Conservation (phyloP, 1,140 invertebrate genomes). For the Antheraea mylitta region DNA sequence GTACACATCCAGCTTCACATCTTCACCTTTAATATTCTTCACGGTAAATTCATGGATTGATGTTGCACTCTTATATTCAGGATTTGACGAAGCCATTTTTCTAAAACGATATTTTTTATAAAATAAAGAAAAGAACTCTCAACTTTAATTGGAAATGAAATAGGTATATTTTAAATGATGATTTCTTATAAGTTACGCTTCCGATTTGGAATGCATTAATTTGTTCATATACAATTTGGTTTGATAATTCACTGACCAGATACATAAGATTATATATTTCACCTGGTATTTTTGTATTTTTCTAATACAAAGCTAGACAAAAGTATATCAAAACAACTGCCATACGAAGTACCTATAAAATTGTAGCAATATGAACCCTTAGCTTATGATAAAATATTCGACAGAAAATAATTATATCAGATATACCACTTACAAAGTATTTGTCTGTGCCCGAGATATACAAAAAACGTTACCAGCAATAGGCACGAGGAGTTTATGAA, state of each 20-base stretch:
- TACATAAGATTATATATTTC: no score
- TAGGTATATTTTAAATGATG: neutral
- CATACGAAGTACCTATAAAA: neutral
- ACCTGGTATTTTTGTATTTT: no score
- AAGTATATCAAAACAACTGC: no score
- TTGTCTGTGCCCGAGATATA: constrained; percentile 49
- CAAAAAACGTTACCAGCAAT: constrained; percentile 46
- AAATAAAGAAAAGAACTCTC: neutral
- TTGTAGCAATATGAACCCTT: neutral
- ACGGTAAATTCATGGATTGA: constrained; percentile 89
- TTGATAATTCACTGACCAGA: no score
- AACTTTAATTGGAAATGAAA: neutral
- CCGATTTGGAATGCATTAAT: no score
- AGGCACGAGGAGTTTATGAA: constrained; percentile 51
- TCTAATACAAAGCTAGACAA: no score
- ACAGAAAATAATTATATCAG: neutral
- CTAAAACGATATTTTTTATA: constrained; percentile 28
- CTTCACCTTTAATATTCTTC: constrained; percentile 87
- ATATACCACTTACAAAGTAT: constrained; percentile 48
- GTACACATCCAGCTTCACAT: constrained; percentile 87
- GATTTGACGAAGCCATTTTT: constrained; percentile 56
- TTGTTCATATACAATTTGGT: no score
- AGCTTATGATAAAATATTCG: neutral
- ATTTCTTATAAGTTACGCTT: no score
- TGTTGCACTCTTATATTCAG: constrained; percentile 79